A percentile compares a stretch with the other conserved stretches of the same genome.
phyloP scores from a whole-genome alignment of 2,113 vertebrate genomes.

The Mobula hypostoma region DNA sequence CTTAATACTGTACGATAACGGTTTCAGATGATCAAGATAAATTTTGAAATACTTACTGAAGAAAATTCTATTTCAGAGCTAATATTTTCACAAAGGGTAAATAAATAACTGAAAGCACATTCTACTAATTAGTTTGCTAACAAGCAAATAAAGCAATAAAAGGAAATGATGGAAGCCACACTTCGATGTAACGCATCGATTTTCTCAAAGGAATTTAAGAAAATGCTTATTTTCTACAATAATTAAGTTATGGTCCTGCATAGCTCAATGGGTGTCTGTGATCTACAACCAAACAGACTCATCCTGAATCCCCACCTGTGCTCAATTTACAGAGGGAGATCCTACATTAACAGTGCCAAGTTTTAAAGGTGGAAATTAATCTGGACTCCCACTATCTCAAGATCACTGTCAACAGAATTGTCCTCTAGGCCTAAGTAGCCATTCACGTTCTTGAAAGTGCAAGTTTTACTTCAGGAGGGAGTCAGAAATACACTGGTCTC shows the following conservation, averaged over 20 bases:
- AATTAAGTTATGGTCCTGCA: not conserved
- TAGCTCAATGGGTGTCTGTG: not conserved
- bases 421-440: no score
- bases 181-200: not conserved
- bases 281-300: not conserved
- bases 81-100: not conserved
- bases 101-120: no score
- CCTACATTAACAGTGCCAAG: not conserved
- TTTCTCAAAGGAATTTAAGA: not conserved
- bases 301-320: not conserved
- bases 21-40: not conserved
- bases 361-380: not conserved
- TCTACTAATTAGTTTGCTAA: not conserved
- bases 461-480: no score
- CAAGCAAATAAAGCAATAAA: constrained; percentile 7
- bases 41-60: not conserved
- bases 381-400: not conserved
- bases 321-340: not conserved
- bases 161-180: not conserved
- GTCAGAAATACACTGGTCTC: no score
- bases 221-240: not conserved
- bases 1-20: not conserved
- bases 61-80: not conserved
- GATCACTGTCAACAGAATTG: not conserved
- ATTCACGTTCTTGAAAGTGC: no score